A percentile compares a stretch with the other conserved stretches of the same genome.
Evolutionary conservation across 92 coral and sea anemone genomes (phyloP).

Genomic region (Phenganax stokvisi): DNA sequence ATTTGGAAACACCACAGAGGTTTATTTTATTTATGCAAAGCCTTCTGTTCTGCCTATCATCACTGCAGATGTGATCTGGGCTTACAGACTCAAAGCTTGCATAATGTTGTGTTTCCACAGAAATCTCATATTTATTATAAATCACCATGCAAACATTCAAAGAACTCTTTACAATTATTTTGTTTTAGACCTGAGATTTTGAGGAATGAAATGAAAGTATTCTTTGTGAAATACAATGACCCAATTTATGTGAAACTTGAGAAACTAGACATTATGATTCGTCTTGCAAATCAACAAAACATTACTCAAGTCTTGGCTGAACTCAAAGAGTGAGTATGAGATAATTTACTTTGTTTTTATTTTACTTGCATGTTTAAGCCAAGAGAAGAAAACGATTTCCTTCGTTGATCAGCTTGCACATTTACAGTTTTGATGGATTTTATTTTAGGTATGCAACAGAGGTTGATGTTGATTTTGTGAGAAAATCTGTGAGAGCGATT

Average conservation of each 20-base stretch:
- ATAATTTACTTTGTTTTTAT: too few species aligned
- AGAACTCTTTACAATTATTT: not conserved
- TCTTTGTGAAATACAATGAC: conserved; percentile 98
- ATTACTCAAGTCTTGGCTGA: conserved; percentile 98
- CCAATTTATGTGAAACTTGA: conserved; percentile 98
- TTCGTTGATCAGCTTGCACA: too few species aligned
- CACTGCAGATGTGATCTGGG: too few species aligned
- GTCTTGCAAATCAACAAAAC: conserved; percentile 93
- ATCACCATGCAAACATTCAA: too few species aligned
- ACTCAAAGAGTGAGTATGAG: conserved; percentile 75
- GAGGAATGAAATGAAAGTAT: conserved; percentile 98
- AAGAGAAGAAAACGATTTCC: too few species aligned
- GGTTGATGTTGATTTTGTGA: conserved; percentile 99
- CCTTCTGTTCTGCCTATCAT: too few species aligned
- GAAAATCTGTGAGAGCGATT: conserved; percentile 97
- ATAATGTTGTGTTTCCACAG: too few species aligned
- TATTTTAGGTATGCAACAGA: conserved; percentile 84
- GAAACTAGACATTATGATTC: conserved; percentile 95
- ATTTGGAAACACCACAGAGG: too few species aligned
- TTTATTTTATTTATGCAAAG: too few species aligned
- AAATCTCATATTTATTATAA: too few species aligned
- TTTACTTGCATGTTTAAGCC: too few species aligned
- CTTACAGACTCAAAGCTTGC: too few species aligned
- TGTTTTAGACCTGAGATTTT: conserved; percentile 76
- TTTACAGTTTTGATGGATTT: not conserved